Conservation (phyloP, 2,888 invertebrate species). For the Parasteatoda lunata region DNA sequence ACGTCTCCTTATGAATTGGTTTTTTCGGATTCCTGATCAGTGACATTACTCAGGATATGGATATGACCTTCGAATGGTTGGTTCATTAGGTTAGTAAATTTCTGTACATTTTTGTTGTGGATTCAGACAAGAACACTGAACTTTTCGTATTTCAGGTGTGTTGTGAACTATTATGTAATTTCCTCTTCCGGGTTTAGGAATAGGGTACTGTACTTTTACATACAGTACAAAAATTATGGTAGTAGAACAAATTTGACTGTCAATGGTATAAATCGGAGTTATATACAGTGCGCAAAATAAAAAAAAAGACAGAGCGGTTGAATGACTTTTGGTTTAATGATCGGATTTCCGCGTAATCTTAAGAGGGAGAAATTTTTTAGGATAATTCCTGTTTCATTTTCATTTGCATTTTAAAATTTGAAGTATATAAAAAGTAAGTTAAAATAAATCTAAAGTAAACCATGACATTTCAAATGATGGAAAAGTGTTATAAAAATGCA, state of each 20-base stretch:
- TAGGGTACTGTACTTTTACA: neutral
- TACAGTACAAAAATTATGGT: neutral
- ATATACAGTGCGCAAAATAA: no score
- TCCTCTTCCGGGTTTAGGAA: neutral
- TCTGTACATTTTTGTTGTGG: slow-evolving; percentile 27
- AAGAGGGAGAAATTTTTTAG: no score
- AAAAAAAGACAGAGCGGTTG: no score
- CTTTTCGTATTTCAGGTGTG: slow-evolving; percentile 12
- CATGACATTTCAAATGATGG: no score
- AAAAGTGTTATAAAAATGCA: no score
- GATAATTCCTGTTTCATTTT: no score
- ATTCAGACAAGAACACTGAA: slow-evolving; percentile 14
- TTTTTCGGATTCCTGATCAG: slow-evolving; percentile 36
- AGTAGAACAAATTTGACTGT: neutral
- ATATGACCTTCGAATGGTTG: slow-evolving; percentile 58
- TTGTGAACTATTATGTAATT: slow-evolving; percentile 8
- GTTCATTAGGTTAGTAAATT: slow-evolving; percentile 65
- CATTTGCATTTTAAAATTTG: no score
- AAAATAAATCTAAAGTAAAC: no score
- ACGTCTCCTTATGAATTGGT: slow-evolving; percentile 12
- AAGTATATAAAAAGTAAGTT: no score
- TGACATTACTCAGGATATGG: slow-evolving; percentile 56
- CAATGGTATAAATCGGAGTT: no score
- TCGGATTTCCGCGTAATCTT: no score
- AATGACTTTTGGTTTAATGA: no score